Base-by-base conservation (phyloP, 64 coral and sea anemone genomes). In the Pocillopora verrucosa region DNA sequence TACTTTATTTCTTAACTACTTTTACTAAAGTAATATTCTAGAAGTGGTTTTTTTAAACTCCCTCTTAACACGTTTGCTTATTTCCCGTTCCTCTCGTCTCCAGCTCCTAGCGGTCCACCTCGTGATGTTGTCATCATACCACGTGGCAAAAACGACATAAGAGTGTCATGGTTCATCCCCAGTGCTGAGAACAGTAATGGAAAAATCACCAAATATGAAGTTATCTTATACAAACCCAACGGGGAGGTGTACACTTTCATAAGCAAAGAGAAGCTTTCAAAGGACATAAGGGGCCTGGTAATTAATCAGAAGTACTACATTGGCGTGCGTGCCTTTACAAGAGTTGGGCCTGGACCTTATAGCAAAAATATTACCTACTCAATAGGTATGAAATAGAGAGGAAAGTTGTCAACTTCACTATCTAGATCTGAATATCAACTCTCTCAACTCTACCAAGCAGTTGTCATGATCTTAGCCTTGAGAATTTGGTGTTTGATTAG, bases 81-180 rank as follows among this genome's bases (percentile, higher is more conserved):
- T 13, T 13, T 19, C 1, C 9, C 0, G 77, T 24, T 10, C 37
- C 4, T 78, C 34, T 36, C 17, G 19, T 73, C 60, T 65, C 13
- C 34, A 92, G 90, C 86, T 17, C 90, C 90, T 36, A 92, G 84
- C 37, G 90, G 90, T 63, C 83, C 90, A 13, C 90, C 83, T 0
- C 90, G 90, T 87, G 90, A 92, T 67, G 90, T 92, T 5, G 24
- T 92, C 13, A 76, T 92, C 16, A 86, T 87, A 59, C 90, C 90
- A 79, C 59, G 84, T 77, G 74, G 61, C 16, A 57, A 80, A 26
- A 77, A 38, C 65, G 58, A 57, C 34, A 92, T 92, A 4, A 57
- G 79, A n/a, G 90, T 92, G 9, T 92, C 90, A 26, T 92, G 83
- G 90, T 92, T 76, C 73, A 86, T 92, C 35, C 90, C 90, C 16